Evolutionary conservation across 2,888 invertebrate species (phyloP), one percentile per base, ranked within the genome.

Genomic region (Synanthedon vespiformis): DNA sequence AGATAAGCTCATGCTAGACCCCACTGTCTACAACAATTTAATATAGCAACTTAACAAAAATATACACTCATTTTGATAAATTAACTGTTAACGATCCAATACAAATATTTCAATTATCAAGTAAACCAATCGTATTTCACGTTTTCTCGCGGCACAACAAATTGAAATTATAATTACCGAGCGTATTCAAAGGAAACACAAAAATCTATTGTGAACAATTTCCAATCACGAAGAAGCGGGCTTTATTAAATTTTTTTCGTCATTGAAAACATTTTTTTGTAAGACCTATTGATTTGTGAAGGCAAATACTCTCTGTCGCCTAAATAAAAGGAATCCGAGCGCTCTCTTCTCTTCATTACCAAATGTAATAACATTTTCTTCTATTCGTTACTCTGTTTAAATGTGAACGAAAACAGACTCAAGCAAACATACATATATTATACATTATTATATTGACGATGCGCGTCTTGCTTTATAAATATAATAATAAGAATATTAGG

Each of bases 211-310:
- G 60, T 62, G 55, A 54, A 50, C 53, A 58, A 55, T 58, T 61
- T 57, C 56, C 59, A 56, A 59, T 57, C 55, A 55, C 54, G 56
- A 55, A 53, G 53, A 18, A 52, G 55, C 50, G 54, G 52, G 56
- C 55, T 59, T 61, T 61, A 61, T 61, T 59, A 59, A 61, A 58
- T 58, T 57, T 57, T 61, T 60, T 54, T 53, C 53, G 56, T 49
- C 53, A 57, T 56, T 56, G 58, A 49, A 55, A 57, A 58, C 55
- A 58, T 56, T 59, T 56, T 55, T 56, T 34, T 34, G 34, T 34
- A 10, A 34, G 34, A 34, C 10, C 48, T 57, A 59, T 60, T 57
- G 62, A 62, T 61, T 61, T 55, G 54, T 51, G 51, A 52, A 55
- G 52, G 53, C 48, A 50, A 51, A 54, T 48, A 51, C 41, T 18